Percentiles rank a stretch among this genome's conserved stretches.
These are phyloP conservation scores for Callopanchax toddi DNA, from an alignment of 2,113 vertebrate genomes.

Conservation along the genomic window DNA sequence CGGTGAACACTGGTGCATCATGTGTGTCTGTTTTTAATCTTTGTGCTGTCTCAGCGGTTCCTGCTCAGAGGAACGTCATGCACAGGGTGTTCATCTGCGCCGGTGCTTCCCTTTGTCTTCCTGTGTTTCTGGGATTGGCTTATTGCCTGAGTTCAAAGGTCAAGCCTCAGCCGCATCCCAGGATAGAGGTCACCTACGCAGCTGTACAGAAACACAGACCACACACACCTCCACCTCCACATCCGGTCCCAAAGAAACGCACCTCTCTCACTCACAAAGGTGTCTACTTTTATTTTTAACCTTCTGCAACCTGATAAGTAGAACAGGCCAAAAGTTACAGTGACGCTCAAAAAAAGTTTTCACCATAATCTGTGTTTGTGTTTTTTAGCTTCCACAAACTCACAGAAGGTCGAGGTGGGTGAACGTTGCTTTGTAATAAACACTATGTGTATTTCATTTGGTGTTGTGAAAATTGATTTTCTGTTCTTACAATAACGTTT, in stretches of 20 bases:
- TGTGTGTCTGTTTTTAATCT: not conserved
- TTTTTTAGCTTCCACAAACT: constrained; percentile 27
- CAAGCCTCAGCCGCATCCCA: constrained; percentile 30
- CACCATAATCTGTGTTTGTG: not conserved
- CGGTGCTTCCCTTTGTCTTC: constrained; percentile 48
- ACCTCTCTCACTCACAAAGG: constrained; percentile 23
- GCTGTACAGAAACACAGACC: not conserved
- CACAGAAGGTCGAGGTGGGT: constrained; percentile 61
- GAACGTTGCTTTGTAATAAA: too few species aligned
- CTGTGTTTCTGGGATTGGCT: constrained; percentile 60
- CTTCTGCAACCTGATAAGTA: too few species aligned
- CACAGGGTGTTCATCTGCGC: constrained; percentile 59
- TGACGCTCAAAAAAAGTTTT: too few species aligned
- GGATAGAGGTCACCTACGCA: not conserved
- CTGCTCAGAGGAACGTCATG: constrained; percentile 31
- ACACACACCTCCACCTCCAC: constrained; percentile 29
- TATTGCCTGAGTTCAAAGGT: constrained; percentile 47
- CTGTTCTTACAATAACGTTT: too few species aligned
- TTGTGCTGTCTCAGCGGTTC: constrained; percentile 6
- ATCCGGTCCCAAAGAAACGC: constrained; percentile 1
- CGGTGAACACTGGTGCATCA: not conserved
- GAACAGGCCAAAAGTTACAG: too few species aligned
- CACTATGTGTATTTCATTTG: too few species aligned
- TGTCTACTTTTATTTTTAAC: constrained; percentile 1
- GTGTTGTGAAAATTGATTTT: too few species aligned